Percentiles rank a stretch among this genome's conserved stretches.
These are phyloP conservation scores for Tenodera sinensis DNA, from an alignment of 2,888 invertebrate species.

Conservation along the genomic window DNA sequence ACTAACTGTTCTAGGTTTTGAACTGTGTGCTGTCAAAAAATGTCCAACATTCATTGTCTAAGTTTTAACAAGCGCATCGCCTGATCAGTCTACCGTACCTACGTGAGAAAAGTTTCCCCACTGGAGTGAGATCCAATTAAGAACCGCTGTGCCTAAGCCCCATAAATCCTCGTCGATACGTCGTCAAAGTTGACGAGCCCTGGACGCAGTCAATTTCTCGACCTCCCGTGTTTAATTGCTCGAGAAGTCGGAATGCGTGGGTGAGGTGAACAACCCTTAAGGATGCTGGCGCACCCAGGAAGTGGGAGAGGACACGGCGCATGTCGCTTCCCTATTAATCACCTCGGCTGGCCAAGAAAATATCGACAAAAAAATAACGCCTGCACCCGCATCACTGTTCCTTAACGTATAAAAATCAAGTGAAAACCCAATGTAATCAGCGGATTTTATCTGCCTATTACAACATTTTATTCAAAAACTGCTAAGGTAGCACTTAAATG, in stretches of 20 bases:
- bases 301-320: background rate
- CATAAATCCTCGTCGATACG: background rate
- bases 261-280: background rate
- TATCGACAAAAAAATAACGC: background rate
- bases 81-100: no score
- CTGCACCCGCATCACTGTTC: no score
- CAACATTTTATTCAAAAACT: no score
- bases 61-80: no score
- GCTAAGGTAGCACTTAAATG: no score
- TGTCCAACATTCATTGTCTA: no score
- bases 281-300: background rate
- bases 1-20: no score
- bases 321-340: background rate
- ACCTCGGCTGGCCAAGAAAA: background rate
- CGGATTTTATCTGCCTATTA: no score
- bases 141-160: background rate
- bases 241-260: background rate
- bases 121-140: background rate
- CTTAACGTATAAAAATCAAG: no score
- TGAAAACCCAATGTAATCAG: no score
- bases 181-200: background rate
- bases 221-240: background rate
- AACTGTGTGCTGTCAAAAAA: no score
- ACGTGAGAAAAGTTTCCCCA: background rate
- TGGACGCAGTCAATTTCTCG: background rate